Percentiles rank a stretch among this genome's conserved stretches.
phyloP scores from a whole-genome alignment of 1,140 invertebrate genomes.

The Myzus persicae region DNA sequence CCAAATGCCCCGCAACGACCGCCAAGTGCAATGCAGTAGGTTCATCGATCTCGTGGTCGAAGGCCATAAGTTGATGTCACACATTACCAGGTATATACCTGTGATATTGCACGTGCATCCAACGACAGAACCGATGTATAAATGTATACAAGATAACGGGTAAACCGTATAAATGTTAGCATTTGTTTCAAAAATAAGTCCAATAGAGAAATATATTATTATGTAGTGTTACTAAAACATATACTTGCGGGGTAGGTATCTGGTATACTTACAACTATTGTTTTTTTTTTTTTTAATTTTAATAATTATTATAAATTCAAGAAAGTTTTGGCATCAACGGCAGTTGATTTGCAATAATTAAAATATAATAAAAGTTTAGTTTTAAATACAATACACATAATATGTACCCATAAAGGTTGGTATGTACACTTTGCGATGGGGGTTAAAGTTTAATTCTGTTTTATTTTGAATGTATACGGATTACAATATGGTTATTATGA shows the following conservation, averaged over 20 bases:
- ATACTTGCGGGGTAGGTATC: not conserved
- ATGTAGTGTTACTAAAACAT: not conserved
- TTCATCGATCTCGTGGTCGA: conserved; percentile 37
- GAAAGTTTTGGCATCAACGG: not conserved
- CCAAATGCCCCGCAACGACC: not conserved
- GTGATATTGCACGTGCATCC: not conserved
- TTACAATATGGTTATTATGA: no score
- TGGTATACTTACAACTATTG: not conserved
- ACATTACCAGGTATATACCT: not conserved
- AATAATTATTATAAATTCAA: not conserved
- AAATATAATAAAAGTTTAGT: no score
- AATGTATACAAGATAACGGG: not conserved
- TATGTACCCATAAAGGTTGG: no score
- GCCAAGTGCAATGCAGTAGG: not conserved
- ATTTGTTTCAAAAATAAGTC: not conserved
- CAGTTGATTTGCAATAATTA: no score
- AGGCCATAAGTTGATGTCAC: conserved; percentile 5
- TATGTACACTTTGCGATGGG: no score
- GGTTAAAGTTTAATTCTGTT: no score
- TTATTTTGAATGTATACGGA: no score
- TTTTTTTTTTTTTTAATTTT: not conserved
- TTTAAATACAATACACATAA: no score
- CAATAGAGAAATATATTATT: not conserved
- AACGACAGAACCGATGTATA: not conserved
- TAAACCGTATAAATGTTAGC: not conserved